phyloP scores from a whole-genome alignment of 2,888 invertebrate species.

The Machimus atricapillus region DNA sequence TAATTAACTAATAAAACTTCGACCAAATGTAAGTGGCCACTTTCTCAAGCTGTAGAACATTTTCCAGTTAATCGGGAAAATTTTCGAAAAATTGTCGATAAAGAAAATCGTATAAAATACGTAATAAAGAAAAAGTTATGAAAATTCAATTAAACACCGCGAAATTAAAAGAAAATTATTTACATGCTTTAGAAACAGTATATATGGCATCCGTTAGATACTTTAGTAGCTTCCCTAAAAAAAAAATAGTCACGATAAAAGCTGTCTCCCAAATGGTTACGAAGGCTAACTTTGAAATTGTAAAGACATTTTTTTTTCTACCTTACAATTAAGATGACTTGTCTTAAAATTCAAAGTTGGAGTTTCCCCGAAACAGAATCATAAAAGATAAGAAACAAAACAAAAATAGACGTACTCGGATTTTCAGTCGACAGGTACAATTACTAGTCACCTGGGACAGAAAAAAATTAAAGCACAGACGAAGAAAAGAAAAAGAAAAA shows the following conservation, averaged over 20 bases:
- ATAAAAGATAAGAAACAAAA: neutral
- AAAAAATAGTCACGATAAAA: neutral
- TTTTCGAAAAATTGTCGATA: neutral
- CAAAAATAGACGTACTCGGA: neutral
- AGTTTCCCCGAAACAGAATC: neutral
- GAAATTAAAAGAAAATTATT: neutral
- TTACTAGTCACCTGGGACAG: neutral
- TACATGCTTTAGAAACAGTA: neutral
- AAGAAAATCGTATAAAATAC: neutral
- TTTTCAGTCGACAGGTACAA: neutral
- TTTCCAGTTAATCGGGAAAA: neutral
- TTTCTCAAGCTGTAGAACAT: neutral
- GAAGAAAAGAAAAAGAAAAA: neutral
- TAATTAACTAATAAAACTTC: constrained; percentile 11
- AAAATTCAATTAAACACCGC: neutral
- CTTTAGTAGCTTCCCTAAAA: neutral
- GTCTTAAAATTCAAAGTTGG: neutral
- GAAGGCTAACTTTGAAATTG: neutral
- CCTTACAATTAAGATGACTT: neutral
- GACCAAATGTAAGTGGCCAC: neutral
- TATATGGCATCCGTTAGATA: neutral
- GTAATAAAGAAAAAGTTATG: neutral
- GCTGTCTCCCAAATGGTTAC: neutral
- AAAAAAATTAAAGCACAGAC: neutral
- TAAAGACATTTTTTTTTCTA: neutral